Evolutionary conservation across 2,888 invertebrate genomes (phyloP).

Genomic region (Arrhopalites spinosus): DNA sequence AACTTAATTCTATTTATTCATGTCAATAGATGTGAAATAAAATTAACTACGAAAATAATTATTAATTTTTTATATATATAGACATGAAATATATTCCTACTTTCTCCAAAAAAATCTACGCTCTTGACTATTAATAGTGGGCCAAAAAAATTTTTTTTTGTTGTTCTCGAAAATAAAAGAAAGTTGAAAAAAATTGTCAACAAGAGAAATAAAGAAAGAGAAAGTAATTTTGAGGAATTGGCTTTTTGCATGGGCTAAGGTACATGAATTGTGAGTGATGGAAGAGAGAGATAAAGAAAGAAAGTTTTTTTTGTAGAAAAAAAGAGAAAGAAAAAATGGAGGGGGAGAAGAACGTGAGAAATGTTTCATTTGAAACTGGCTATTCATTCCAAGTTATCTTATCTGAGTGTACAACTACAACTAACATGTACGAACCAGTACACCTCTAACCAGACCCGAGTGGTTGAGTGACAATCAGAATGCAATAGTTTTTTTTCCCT

Average conservation of each 20-base stretch:
- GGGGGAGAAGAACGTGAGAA: neutral
- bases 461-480: neutral
- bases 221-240: too few species aligned
- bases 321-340: too few species aligned
- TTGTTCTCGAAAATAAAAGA: neutral
- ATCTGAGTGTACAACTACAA: neutral
- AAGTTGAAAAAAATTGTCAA: neutral
- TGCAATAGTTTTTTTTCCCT: constrained; percentile 6
- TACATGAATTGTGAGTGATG: neutral
- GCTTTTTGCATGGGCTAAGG: too few species aligned
- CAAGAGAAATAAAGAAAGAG: neutral
- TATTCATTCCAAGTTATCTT: neutral
- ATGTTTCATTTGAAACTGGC: constrained; percentile 1
- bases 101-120: too few species aligned
- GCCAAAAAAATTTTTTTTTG: neutral
- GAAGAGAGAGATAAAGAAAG: neutral
- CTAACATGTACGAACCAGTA: neutral
- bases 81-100: too few species aligned
- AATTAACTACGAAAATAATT: too few species aligned
- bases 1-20: too few species aligned
- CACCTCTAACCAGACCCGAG: neutral
- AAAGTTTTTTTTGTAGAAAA: neutral
- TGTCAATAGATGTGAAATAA: too few species aligned
- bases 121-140: too few species aligned
- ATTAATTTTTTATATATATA: too few species aligned